Percentiles rank a stretch among this genome's conserved stretches.
phyloP scores from a whole-genome alignment of 2,797 vertebrate genomes.

The Syngnathus rostellatus region DNA sequence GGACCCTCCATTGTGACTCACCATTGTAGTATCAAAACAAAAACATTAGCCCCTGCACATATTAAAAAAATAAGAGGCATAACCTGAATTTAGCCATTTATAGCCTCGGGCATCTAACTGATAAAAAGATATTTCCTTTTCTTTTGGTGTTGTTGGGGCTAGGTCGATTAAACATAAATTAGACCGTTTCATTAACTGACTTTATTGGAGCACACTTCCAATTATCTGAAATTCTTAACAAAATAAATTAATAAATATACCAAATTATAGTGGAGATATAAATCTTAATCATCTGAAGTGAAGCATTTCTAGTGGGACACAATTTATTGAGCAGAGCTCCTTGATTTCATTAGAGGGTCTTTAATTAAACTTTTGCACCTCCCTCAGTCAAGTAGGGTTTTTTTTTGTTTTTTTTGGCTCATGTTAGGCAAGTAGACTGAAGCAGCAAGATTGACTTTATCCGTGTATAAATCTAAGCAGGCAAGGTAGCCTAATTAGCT shows the following conservation, averaged over 20 bases:
- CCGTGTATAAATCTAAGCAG: slow-evolving; percentile 11
- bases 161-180: slow-evolving; percentile 10
- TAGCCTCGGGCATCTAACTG: not conserved
- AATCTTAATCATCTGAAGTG: slow-evolving; percentile 39
- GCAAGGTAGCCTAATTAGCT: not conserved
- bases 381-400: slow-evolving; percentile 38
- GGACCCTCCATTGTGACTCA: not conserved
- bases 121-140: not conserved
- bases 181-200: slow-evolving; percentile 16
- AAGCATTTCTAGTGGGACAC: slow-evolving; percentile 48
- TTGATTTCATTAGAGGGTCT: slow-evolving; percentile 55
- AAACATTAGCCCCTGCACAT: not conserved
- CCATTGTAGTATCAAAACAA: not conserved
- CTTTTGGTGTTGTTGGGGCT: not conserved
- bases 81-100: not conserved
- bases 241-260: slow-evolving; percentile 26
- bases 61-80: not conserved
- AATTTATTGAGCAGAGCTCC: slow-evolving; percentile 18
- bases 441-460: slow-evolving; percentile 27
- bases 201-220: slow-evolving; percentile 15
- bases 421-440: slow-evolving; percentile 49
- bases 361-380: slow-evolving; percentile 67
- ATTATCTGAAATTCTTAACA: slow-evolving; percentile 24
- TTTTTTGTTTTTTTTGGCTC: slow-evolving; percentile 48
- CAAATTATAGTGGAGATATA: slow-evolving; percentile 29